A percentile compares a stretch with the other conserved stretches of the same genome.
Evolutionary conservation across 2,888 invertebrate species (phyloP).

Genomic region (Apamea crenata): DNA sequence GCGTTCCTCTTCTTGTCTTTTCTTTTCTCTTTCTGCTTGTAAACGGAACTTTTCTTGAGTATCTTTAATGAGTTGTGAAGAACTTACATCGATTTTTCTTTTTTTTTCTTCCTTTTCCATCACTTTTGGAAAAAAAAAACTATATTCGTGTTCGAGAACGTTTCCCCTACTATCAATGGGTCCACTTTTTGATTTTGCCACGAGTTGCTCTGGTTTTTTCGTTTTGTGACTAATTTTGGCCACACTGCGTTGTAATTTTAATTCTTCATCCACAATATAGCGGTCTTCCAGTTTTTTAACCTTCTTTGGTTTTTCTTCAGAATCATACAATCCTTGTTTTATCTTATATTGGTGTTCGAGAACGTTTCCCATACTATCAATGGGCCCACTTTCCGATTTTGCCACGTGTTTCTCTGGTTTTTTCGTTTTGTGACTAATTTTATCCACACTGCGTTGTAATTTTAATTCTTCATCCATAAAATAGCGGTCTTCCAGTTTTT

Average conservation of each 20-base stretch:
- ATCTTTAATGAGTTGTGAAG: slow-evolving; percentile 78
- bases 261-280: slow-evolving; percentile 1
- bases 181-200: background rate
- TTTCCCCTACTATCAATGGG: background rate
- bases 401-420: background rate
- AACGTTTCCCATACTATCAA: background rate
- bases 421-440: slow-evolving; percentile 1
- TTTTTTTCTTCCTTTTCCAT: slow-evolving; percentile 24
- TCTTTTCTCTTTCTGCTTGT: slow-evolving; percentile 21
- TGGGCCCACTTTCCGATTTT: background rate
- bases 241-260: background rate
- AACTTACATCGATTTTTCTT: slow-evolving; percentile 66
- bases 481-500: background rate
- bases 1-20: slow-evolving; percentile 46
- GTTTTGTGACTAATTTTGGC: background rate
- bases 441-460: background rate
- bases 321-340: background rate
- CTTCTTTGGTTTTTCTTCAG: background rate
- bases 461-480: slow-evolving; percentile 1
- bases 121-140: slow-evolving; percentile 74
- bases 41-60: slow-evolving; percentile 68
- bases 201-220: background rate
- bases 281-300: background rate
- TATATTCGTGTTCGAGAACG: background rate
- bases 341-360: slow-evolving; percentile 53